A percentile compares a stretch with the other conserved stretches of the same genome.
phyloP scores from a whole-genome alignment of 2,888 invertebrate species.

The Gymnosoma rotundatum region DNA sequence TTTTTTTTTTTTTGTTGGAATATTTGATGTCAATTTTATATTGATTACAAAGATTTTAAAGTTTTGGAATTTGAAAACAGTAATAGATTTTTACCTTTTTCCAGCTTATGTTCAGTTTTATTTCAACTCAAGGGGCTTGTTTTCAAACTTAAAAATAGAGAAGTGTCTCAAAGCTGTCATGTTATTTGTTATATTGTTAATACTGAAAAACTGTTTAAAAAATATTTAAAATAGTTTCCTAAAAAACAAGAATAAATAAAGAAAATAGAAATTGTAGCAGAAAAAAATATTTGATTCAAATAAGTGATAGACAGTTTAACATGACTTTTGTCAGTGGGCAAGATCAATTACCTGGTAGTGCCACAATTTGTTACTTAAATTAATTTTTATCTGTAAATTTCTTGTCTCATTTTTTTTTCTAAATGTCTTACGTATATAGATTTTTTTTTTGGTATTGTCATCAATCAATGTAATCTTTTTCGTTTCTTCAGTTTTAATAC shows the following conservation, averaged over 20 bases:
- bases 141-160: slow-evolving; percentile 13
- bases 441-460: slow-evolving; percentile 71
- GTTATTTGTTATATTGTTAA: slow-evolving; percentile 43
- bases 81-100: slow-evolving; percentile 16
- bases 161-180: slow-evolving; percentile 46
- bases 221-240: slow-evolving; percentile 5
- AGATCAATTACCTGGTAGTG: slow-evolving; percentile 67
- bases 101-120: slow-evolving; percentile 14
- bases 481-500: slow-evolving; percentile 13
- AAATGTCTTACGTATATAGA: slow-evolving; percentile 1
- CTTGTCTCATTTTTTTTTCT: slow-evolving; percentile 52
- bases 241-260: background rate
- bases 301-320: slow-evolving; percentile 71
- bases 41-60: slow-evolving; percentile 23
- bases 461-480: slow-evolving; percentile 74
- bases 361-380: slow-evolving; percentile 42
- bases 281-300: slow-evolving; percentile 28
- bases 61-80: slow-evolving; percentile 13
- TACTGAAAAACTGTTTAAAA: background rate
- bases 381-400: slow-evolving; percentile 31
- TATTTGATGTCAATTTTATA: slow-evolving; percentile 36
- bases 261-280: background rate
- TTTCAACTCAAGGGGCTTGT: background rate
- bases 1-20: background rate
- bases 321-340: slow-evolving; percentile 69